Base-by-base conservation (phyloP, 2,113 vertebrate genomes). In the Myxocyprinus asiaticus region DNA sequence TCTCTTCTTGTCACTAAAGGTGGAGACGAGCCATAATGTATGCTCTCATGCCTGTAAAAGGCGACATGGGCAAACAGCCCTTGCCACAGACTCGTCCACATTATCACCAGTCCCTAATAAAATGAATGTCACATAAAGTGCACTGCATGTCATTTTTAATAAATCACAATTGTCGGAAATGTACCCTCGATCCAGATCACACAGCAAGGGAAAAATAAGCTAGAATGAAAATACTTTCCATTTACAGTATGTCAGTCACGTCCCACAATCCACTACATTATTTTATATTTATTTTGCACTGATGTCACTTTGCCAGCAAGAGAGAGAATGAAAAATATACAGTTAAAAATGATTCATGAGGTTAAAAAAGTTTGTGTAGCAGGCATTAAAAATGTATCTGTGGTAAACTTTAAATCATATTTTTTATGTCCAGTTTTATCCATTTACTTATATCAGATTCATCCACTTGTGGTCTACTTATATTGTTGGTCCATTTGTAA, bases 121-220 rank as follows among this genome's bases (percentile, higher is more conserved):
- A 94, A 90, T 79, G 90, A 91, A 91, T 91, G 90, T 92, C 92
- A 92, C 86, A 88, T 87, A 85, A 90, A 91, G 90, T 87, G 90
- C 87, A 85, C 88, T 62, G 87, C 88, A 88, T 89, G 89, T 90
- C 91, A 92, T 92, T 90, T 91, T 92, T 91, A 91, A 92, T 92
- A 91, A 92, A 93, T 93, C 91, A 89, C 85, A 89, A 87, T 88
- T 88, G 88, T 92, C 86, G 85, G 87, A 90, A 90, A 85, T 77
- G 90, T 88, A 91, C 90, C 88, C 81, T 84, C 78, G 85, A 87
- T 85, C 58, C 45, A 85, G 87, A 88, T 83, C 88, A 85, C 88
- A 86, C 83, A 12, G 79, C 73, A 88, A 83, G 81, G 86, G 86
- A 83, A 87, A 87, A 83, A 3, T 66, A 22, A 77, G 6, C 77